phyloP scores from a whole-genome alignment of 2,888 invertebrate genomes.

The Thereva unica region DNA sequence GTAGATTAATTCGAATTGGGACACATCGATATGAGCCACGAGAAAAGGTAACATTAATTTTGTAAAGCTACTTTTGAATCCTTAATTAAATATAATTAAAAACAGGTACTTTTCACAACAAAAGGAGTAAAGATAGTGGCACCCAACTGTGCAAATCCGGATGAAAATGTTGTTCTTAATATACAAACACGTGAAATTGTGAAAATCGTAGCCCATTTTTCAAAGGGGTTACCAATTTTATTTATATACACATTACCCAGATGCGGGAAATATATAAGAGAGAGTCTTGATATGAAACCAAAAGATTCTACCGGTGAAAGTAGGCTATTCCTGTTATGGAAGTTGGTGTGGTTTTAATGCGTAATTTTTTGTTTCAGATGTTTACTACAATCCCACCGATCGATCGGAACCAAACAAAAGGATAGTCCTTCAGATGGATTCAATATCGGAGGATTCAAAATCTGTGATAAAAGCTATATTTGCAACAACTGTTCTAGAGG shows the following conservation, averaged over 20 bases:
- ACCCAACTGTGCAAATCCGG: constrained; percentile 62
- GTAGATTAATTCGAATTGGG: constrained; percentile 82
- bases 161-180: constrained; percentile 65
- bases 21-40: constrained; percentile 78
- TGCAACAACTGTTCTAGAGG: constrained; percentile 64
- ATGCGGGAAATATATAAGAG: constrained; percentile 71
- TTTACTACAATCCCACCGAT: constrained; percentile 66
- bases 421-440: constrained; percentile 76
- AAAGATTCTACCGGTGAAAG: constrained; percentile 41
- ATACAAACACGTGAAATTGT: constrained; percentile 73
- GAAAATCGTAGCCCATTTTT: constrained; percentile 77
- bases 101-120: constrained; percentile 63
- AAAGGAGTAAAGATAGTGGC: constrained; percentile 67
- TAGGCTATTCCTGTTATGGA: constrained; percentile 17
- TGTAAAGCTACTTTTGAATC: constrained; percentile 11
- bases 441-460: constrained; percentile 69
- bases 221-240: constrained; percentile 74
- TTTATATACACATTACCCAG: constrained; percentile 76
- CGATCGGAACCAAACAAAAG: constrained; percentile 71
- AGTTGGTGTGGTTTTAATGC: background rate
- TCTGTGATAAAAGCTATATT: constrained; percentile 68
- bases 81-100: constrained; percentile 41
- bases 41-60: constrained; percentile 64
- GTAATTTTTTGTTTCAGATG: constrained; percentile 52
- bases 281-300: constrained; percentile 68